Evolutionary conservation across 2,888 invertebrate genomes (phyloP), one percentile per base, ranked within the genome.

Genomic region (Branchellion lobata): DNA sequence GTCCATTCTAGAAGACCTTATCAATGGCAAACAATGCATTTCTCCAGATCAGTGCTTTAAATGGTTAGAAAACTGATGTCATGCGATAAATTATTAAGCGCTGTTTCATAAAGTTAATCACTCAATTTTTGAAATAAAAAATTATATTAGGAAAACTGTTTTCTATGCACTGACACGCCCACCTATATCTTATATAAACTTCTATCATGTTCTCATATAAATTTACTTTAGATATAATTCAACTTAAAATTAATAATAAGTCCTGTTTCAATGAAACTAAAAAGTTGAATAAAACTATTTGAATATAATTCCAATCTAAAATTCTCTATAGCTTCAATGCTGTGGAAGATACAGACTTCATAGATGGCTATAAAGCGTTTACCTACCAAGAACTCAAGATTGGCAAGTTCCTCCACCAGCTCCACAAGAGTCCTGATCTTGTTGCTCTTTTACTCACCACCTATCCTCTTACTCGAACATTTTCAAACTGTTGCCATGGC

Each of bases 311-410:
- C n/a, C n/a, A n/a, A n/a, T n/a, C n/a, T n/a, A n/a, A n/a, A n/a
- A n/a, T 57, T 24, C 24, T n/a, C n/a, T 5, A 8, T 65, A 77
- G 77, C n/a, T 77, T 92, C 68, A 91, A 91, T 85, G 87, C 89
- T 68, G 88, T 92, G 73, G 91, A 91, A 83, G 90, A 90, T 81
- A 90, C 90, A 0, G 87, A 89, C 27, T 85, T 84, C 80, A 80
- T 83, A 18, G 86, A 86, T 81, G 84, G 85, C 21, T 82, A 81
- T 61, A 93, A 94, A 88, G 91, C 92, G 79, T 88, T 96, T 71
- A 92, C 92, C 85, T 94, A 93, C 87, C 94, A 94, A 90, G 90
- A 91, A 72, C 86, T 91, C 72, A 90, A 90, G 77, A 91, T 92
- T 83, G 91, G 92, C 51, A 92, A 92, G 83, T 90, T 93, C 81